Base-by-base conservation (phyloP, 92 coral and sea anemone genomes). In the Epizoanthus ramosus region DNA sequence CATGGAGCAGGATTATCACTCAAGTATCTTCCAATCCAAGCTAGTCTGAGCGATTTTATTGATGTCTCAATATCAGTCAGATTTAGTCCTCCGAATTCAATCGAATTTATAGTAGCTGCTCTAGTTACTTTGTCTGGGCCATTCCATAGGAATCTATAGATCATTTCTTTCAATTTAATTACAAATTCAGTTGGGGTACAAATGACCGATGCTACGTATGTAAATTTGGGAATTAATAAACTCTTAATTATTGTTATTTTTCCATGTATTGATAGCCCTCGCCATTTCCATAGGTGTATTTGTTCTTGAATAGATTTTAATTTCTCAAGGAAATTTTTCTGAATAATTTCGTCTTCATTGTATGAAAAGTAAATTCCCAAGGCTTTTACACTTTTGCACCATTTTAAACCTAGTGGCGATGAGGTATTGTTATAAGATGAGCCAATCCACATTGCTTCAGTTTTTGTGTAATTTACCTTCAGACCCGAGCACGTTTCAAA, bases 1-100 rank as follows among this genome's bases (percentile, higher is more conserved):
- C 53, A 80, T 66, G 24, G 50, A 73, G 64, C 85, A 53, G 74
- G 71, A 80, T 80, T 66, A 41, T 66, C 67, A 35, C 70, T 82
- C 58, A 83, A 43, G n/a, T n/a, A n/a, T n/a, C n/a, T n/a, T n/a
- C n/a, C n/a, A n/a, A n/a, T n/a, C n/a, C n/a, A n/a, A n/a, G n/a
- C n/a, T n/a, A n/a, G n/a, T n/a, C n/a, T n/a, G n/a, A n/a, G n/a
- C n/a, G n/a, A n/a, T n/a, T n/a, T n/a, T n/a, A n/a, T n/a, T n/a
- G n/a, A n/a, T n/a, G n/a, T n/a, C n/a, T n/a, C n/a, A n/a, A n/a
- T n/a, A n/a, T n/a, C n/a, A n/a, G n/a, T n/a, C n/a, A n/a, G n/a
- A n/a, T n/a, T n/a, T n/a, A n/a, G n/a, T 18, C 80, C 80, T 43
- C 87, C 87, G 22, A 72, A 12, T 21, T 67, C 66, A 28, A 22